Base-by-base conservation (phyloP, 2,888 invertebrate species). In the Pecten maximus region DNA sequence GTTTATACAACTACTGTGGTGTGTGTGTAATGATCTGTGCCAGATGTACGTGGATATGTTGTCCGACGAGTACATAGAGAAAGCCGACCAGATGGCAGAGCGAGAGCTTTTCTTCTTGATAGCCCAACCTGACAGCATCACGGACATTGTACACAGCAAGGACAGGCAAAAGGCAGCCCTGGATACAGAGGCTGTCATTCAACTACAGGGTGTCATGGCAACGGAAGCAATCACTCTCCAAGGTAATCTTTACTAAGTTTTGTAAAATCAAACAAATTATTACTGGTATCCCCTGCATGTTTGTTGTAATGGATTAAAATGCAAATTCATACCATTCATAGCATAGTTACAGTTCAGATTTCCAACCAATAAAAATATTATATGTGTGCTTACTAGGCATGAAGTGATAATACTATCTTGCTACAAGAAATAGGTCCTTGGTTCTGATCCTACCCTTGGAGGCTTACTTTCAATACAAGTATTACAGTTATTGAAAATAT, bases 81-180 rank as follows among this genome's bases (percentile, higher is more conserved):
- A 94, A 44, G 95, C 96, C 10, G 96, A 96, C 92, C 92, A 95
- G 50, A 96, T 97, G 96, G 97, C 97, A 0, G 97, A 97, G 91
- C 97, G 97, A 92, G 97, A 97, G 44, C 97, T 98, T 16, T 97
- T 97, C 93, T 97, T 98, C 92, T 95, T 97, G 54, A 97, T 97
- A 2, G 97, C 97, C 0, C 97, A 97, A 90, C 97, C 97, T 1
- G 97, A 97, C 54, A 97, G 97, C 91, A 97, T 97, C 88, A 94
- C 94, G 8, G 95, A 95, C 35, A 92, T 95, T 23, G 93, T 93
- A 74, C 94, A 90, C 88, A 94, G 94, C 91, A 95, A 92, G 74
- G 86, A 60, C 39, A 50, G 89, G n/a, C 50, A 44, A 28, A 48
- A 89, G 23, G 28, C 28, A n/a, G 60, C 87, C 15, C 88, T 48